Evolutionary conservation across 2,888 invertebrate species (phyloP), one percentile per base, ranked within the genome.

Genomic region (Hedya salicella): DNA sequence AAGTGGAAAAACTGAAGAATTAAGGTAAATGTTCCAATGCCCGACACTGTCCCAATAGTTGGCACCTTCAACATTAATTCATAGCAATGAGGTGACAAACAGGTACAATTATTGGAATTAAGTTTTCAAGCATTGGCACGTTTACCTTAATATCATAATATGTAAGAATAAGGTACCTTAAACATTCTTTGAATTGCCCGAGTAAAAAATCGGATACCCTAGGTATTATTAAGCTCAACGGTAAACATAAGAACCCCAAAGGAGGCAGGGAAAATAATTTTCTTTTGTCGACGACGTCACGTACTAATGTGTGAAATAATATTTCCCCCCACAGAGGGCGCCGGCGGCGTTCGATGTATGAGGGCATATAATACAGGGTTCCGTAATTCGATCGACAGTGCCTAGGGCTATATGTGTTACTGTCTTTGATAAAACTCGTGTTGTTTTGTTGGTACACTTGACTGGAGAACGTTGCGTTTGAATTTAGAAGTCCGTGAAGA

Each of bases 231-330:
- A 66, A 61, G 67, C 54, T 44, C 25, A 52, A 30, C 67, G 54
- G 66, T 50, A 68, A 66, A 62, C 69, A 62, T 62, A 60, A 53
- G 68, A 72, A 57, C 72, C 77, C 75, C 74, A 56, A 67, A 69
- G 73, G 73, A 70, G 69, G 72, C 36, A 69, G 67, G 71, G 71
- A 73, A 79, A 77, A 75, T 75, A 73, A 78, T 80, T 77, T 76
- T 75, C 77, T 76, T 76, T 78, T 78, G 77, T 79, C 77, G 78
- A 71, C 71, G 70, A 72, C 75, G 76, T 75, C 78, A 76, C 78
- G 77, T 79, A 74, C 77, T 85, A 85, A 87, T 83, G 85, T 86
- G 82, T 80, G 79, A 85, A 87, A 86, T 86, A 86, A 86, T 87
- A 87, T 85, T 87, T 83, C 81, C 73, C 75, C 69, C 73, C 70